Base-by-base conservation (phyloP, 1,140 invertebrate genomes). In the Lanistes nyassanus region DNA sequence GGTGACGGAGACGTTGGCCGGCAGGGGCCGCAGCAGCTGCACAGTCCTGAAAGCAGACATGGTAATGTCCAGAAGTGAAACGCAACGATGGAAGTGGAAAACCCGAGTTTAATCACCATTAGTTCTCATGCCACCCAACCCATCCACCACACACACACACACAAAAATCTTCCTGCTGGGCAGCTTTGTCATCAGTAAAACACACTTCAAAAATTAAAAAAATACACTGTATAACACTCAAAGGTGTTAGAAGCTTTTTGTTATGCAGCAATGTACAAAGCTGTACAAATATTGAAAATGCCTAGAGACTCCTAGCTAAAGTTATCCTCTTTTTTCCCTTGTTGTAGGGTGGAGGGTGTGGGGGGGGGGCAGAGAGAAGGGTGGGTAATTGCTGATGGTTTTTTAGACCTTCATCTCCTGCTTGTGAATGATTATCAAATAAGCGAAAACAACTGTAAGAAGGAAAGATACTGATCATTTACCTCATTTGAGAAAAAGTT, bases 401-500 rank as follows among this genome's bases (percentile, higher is more conserved):
- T 47, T 9, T 47, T 16, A n/a, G n/a, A 51, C n/a, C 26, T 55
- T n/a, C 19, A 23, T 70, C n/a, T 31, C 23, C 37, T 29, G 5
- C 13, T 3, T n/a, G n/a, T n/a, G n/a, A 13, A 37, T 5, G 23
- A 51, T 26, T 26, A 34, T 51, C 34, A 34, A 56, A 42, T 47
- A 34, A 47, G 26, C 4, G 11, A 16, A 34, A 36, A n/a, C 51
- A 39, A 29, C 5, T 26, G 23, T 23, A 29, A 23, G 26, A 53
- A 53, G 31, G 39, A 23, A 36, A 64, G 19, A 13, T 29, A 42
- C 29, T 51, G 1, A 58, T 37, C 34, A 80, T 76, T 81, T 75
- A 88, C 88, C 83, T 85, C 58, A 89, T 85, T 76, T 89, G 88
- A 73, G 86, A 85, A 77, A 89, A 86, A 55, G 87, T 85, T 76